Conservation (phyloP, 2,888 invertebrate genomes). For the Flabesymbios commensalis region DNA sequence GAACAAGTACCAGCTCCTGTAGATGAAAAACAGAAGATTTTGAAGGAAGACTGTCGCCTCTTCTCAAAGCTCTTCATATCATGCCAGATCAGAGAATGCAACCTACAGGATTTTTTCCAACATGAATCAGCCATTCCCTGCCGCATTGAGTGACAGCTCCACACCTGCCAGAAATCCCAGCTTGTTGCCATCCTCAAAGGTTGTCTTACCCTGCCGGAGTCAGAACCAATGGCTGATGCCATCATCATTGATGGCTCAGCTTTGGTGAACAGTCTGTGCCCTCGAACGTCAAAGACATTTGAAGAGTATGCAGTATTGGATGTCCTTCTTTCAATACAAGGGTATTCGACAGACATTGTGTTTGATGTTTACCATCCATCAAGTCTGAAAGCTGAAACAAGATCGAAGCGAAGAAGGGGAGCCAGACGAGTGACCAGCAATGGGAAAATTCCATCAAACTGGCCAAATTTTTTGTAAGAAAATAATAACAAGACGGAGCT, state of each 20-base stretch:
- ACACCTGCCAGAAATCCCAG: conserved; percentile 26
- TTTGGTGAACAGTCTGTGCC: conserved; percentile 16
- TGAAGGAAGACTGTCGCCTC: conserved; percentile 20
- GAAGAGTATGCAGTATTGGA: conserved; percentile 22
- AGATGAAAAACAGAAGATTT: conserved; percentile 10
- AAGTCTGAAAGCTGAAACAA: conserved; percentile 3
- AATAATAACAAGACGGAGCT: conserved; percentile 14
- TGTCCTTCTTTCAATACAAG: conserved; percentile 4
- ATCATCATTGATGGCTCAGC: conserved; percentile 24
- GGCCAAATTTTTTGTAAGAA: neutral
- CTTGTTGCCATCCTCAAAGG: conserved; percentile 19
- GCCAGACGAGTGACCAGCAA: neutral
- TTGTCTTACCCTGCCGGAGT: conserved; percentile 9
- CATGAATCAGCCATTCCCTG: conserved; percentile 30
- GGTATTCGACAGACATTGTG: conserved; percentile 21
- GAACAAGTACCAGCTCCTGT: neutral
- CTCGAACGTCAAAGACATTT: conserved; percentile 20
- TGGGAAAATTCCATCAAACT: neutral
- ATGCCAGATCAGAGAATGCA: conserved; percentile 27
- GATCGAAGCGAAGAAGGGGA: neutral
- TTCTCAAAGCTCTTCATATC: conserved; percentile 31
- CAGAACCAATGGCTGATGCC: conserved; percentile 15
- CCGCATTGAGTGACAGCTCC: conserved; percentile 27
- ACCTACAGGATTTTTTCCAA: conserved; percentile 22
- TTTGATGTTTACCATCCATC: conserved; percentile 19